Base-by-base conservation (phyloP, 2,113 vertebrate species). In the Pseudorectes ferrugineus region DNA sequence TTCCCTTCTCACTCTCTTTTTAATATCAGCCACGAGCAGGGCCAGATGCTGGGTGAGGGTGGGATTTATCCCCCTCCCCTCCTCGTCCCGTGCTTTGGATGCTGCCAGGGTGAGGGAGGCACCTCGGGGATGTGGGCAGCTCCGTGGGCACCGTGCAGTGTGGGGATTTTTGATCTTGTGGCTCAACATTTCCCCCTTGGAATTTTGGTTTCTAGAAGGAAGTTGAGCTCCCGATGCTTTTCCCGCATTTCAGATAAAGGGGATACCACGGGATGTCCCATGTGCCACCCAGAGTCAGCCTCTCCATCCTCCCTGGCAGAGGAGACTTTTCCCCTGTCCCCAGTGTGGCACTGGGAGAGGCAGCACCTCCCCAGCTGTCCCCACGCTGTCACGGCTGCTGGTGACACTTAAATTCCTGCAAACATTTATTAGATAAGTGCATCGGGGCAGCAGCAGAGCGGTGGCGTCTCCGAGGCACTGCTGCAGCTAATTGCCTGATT, bases 201-300 rank as follows among this genome's bases (percentile, higher is more conserved):
- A 57, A 76, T 70, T 48, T 0, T 5, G 19, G 5, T 25, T 49
- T 43, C 14, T 46, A 14, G 35, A 46, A 66, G 54, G 68, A 70
- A 31, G 5, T 12, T 12, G 29, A 18, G 24, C 0, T 0, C 22
- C 31, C 2, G 1, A 3, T 0, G 0, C 36, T 79, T 82, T 38
- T 4, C 18, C 48, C 1, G 21, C 5, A 4, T 51, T 59, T 55
- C 3, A 10, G 82, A 24, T 18, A 15, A 81, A 54, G 5, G 54
- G 31, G 35, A 26, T 26, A 2, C 14, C 25, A 0, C 1, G 62
- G 42, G 24, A 11, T 46, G 38, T 6, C 10, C 46, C 0, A 1
- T 0, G 1, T 6, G 5, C 22, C 28, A 7, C 29, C 33, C 48
- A 16, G 15, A 12, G 43, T 3, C 9, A 4, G 12, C 62, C 49